phyloP scores from a whole-genome alignment of 2,888 invertebrate genomes.

The Rhamphomyia laevipes region DNA sequence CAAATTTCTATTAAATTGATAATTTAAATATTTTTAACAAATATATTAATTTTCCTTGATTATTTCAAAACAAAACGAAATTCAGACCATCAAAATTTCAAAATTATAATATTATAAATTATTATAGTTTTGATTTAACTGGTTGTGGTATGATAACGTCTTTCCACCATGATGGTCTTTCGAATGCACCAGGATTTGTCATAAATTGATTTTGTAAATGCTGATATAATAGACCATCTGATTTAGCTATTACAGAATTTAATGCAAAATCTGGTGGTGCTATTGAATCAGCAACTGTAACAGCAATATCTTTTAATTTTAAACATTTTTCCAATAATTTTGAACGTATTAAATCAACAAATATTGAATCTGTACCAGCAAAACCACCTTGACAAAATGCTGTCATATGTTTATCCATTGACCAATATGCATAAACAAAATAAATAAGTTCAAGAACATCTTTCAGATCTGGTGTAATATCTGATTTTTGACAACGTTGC shows the following conservation, averaged over 20 bases:
- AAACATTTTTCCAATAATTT: constrained; percentile 56
- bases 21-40: no score
- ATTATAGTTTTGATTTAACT: constrained; percentile 30
- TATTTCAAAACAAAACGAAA: no score
- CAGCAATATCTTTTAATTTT: constrained; percentile 59
- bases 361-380: constrained; percentile 40
- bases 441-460: constrained; percentile 42
- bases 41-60: no score
- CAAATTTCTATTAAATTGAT: no score
- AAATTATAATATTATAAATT: no score
- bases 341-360: constrained; percentile 51
- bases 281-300: constrained; percentile 70
- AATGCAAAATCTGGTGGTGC: constrained; percentile 84
- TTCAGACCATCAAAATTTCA: no score
- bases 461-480: constrained; percentile 28
- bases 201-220: constrained; percentile 60
- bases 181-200: constrained; percentile 54
- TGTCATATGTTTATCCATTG: constrained; percentile 56
- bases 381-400: constrained; percentile 51
- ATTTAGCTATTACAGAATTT: constrained; percentile 72
- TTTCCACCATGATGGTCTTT: constrained; percentile 64
- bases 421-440: constrained; percentile 45
- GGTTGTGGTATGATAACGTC: constrained; percentile 38
- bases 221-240: constrained; percentile 62
- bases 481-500: constrained; percentile 24